These are phyloP conservation scores for Cremastinae sp. DNA, from an alignment of 2,888 invertebrate species.

Conservation along the genomic window DNA sequence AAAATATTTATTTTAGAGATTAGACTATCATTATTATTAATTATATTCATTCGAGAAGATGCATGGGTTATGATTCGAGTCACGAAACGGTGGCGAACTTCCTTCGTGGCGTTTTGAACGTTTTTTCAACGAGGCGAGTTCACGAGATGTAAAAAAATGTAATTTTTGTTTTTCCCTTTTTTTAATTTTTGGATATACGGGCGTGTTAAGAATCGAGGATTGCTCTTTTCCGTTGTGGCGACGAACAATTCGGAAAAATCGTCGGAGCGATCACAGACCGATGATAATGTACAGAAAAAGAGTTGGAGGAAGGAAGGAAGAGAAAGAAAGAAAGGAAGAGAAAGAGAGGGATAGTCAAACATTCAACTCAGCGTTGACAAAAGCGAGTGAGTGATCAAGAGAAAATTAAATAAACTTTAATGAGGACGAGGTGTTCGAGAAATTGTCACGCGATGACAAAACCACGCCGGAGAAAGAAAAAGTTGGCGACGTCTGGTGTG, in stretches of 20 bases:
- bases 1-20: slow-evolving; percentile 67
- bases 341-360: slow-evolving; percentile 48
- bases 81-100: slow-evolving; percentile 15
- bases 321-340: slow-evolving; percentile 35
- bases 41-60: slow-evolving; percentile 48
- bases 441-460: slow-evolving; percentile 46
- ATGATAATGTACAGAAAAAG: slow-evolving; percentile 7
- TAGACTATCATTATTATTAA: slow-evolving; percentile 37
- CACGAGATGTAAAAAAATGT: slow-evolving; percentile 21
- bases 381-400: slow-evolving; percentile 11
- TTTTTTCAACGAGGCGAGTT: not conserved
- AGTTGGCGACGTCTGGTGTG: slow-evolving; percentile 32
- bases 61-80: slow-evolving; percentile 27
- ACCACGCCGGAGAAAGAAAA: slow-evolving; percentile 26
- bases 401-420: slow-evolving; percentile 9
- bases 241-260: not conserved
- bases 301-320: slow-evolving; percentile 11
- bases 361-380: slow-evolving; percentile 41
- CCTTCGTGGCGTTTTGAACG: slow-evolving; percentile 22
- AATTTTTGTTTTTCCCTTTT: slow-evolving; percentile 4
- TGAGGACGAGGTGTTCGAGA: slow-evolving; percentile 43
- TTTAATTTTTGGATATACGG: slow-evolving; percentile 16
- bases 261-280: slow-evolving; percentile 14
- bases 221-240: slow-evolving; percentile 5
- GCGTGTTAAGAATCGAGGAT: slow-evolving; percentile 6